These are phyloP conservation scores for Dendroctonus ponderosae DNA, from an alignment of 1,140 invertebrate genomes.

Conservation along the genomic window DNA sequence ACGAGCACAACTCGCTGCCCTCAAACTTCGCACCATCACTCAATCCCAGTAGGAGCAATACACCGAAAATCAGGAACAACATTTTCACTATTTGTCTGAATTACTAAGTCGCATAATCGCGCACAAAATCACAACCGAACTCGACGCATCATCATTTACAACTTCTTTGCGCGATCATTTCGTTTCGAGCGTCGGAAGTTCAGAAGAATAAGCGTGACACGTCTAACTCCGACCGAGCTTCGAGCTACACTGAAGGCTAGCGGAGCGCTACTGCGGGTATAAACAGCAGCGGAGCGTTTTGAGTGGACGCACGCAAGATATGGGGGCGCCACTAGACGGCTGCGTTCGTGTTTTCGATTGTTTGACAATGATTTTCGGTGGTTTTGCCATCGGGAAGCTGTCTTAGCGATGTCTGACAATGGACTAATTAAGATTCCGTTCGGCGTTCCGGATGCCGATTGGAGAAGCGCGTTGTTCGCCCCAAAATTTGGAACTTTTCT, in stretches of 20 bases:
- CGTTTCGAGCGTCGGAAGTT: constrained; percentile 14
- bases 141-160: background rate
- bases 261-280: constrained; percentile 40
- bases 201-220: constrained; percentile 12
- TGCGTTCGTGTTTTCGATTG: constrained; percentile 11
- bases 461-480: too few relatives aligned
- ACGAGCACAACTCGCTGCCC: constrained; percentile 55
- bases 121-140: background rate
- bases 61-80: constrained; percentile 34
- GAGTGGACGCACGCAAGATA: constrained; percentile 38
- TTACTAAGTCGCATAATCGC: too few relatives aligned
- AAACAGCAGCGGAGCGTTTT: constrained; percentile 36
- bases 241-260: constrained; percentile 41
- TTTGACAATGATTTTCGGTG: constrained; percentile 11
- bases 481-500: too few relatives aligned
- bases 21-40: constrained; percentile 37
- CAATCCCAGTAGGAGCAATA: constrained; percentile 25
- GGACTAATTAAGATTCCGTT: constrained; percentile 16
- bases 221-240: constrained; percentile 30
- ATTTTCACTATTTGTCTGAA: constrained; percentile 21
- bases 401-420: background rate
- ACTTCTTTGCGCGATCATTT: background rate
- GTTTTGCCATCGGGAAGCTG: background rate
- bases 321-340: constrained; percentile 38
- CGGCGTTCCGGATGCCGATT: too few relatives aligned